Evolutionary conservation across 2,797 vertebrate species (phyloP).

Genomic region (Chaunax sp.): DNA sequence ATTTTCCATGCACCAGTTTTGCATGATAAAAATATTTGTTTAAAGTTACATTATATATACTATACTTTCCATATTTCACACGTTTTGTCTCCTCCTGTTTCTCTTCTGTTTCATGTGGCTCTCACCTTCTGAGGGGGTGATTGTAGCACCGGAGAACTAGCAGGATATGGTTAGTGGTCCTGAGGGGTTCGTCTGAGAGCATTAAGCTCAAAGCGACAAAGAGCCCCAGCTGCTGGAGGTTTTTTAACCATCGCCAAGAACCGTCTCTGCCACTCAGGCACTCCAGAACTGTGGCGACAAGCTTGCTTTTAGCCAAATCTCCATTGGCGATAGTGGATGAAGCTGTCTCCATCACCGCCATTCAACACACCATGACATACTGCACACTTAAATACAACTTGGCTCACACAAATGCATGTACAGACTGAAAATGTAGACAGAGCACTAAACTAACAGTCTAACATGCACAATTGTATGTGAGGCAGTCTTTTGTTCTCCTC

Average conservation of each 20-base stretch:
- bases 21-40: too few relatives aligned
- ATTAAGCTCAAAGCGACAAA: slow-evolving; percentile 66
- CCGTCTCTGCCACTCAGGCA: slow-evolving; percentile 60
- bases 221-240: slow-evolving; percentile 69
- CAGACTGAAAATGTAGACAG: slow-evolving; percentile 6
- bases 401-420: slow-evolving; percentile 4
- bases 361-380: slow-evolving; percentile 49
- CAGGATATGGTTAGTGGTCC: slow-evolving; percentile 65
- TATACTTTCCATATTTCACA: not conserved
- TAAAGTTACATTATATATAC: not conserved
- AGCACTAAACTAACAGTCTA: slow-evolving; percentile 30
- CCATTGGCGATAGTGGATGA: slow-evolving; percentile 71
- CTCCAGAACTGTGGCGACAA: slow-evolving; percentile 66
- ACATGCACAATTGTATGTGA: slow-evolving; percentile 16
- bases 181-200: slow-evolving; percentile 67
- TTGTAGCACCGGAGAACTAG: slow-evolving; percentile 56
- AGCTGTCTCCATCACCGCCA: slow-evolving; percentile 65
- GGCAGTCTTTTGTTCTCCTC: not conserved
- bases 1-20: too few relatives aligned
- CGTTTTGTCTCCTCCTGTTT: too few relatives aligned
- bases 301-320: slow-evolving; percentile 78
- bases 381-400: slow-evolving; percentile 25
- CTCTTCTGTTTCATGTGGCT: slow-evolving; percentile 20
- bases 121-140: slow-evolving; percentile 41
- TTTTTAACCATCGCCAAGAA: slow-evolving; percentile 66